These are phyloP conservation scores for Archilochus colubris DNA, from an alignment of 2,113 vertebrate genomes.

Conservation along the genomic window DNA sequence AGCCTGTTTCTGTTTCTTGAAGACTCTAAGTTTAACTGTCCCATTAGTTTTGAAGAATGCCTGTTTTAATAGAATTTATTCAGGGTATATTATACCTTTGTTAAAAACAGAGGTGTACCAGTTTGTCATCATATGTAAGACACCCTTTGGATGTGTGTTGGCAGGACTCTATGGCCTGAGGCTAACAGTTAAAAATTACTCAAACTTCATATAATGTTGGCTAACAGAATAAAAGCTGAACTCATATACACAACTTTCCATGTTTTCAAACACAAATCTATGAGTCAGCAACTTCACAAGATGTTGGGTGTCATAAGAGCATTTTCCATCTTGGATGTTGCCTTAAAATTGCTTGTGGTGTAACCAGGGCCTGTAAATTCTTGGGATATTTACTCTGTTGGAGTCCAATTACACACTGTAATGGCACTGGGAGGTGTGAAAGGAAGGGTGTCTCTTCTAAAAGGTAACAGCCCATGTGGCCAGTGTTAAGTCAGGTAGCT, in stretches of 20 bases:
- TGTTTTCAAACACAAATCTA: neutral
- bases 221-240: neutral
- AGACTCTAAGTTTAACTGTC: neutral
- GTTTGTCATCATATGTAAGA: neutral
- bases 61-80: neutral
- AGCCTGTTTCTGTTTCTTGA: neutral
- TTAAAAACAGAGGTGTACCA: neutral
- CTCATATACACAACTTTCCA: fast-evolving
- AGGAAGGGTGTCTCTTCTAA: neutral
- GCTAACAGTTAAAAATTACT: neutral
- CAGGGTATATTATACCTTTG: neutral
- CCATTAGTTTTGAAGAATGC: neutral
- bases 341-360: neutral
- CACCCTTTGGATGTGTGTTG: neutral
- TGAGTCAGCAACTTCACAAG: neutral
- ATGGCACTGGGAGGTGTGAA: neutral
- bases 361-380: neutral
- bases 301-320: neutral
- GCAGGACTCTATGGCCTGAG: neutral
- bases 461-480: neutral
- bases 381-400: neutral
- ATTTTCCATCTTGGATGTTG: neutral
- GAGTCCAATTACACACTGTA: neutral
- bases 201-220: neutral
- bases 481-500: neutral